Conservation (phyloP, 1,140 invertebrate genomes). For the Sycobia sp. region DNA sequence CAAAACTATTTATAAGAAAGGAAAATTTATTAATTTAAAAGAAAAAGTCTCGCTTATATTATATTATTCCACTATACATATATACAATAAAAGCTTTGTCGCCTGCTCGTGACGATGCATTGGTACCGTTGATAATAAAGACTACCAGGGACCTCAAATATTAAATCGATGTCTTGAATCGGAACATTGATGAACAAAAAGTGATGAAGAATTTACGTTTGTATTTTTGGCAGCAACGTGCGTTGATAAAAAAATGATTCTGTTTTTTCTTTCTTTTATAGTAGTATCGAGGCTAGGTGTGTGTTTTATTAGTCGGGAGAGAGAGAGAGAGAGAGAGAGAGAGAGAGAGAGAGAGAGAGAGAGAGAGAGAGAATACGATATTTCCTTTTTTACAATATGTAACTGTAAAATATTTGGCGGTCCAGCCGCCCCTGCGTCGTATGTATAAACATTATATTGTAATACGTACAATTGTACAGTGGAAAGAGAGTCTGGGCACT, state of each 20-base stretch:
- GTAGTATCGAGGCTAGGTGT: too few species aligned
- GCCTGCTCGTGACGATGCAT: conserved; percentile 4
- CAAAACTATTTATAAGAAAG: conserved; percentile 9
- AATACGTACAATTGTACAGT: neutral
- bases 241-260: neutral
- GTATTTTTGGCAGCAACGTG: neutral
- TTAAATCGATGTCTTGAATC: neutral
- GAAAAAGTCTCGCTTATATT: neutral
- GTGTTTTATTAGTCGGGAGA: neutral
- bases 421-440: too few species aligned
- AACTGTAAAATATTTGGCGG: too few species aligned
- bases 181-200: neutral
- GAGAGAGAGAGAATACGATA: too few species aligned
- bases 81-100: neutral
- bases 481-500: neutral
- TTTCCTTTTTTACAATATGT: neutral
- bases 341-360: too few species aligned
- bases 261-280: neutral
- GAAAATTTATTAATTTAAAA: neutral
- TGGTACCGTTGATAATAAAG: conserved; percentile 12
- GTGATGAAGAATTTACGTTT: neutral
- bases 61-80: neutral
- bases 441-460: neutral
- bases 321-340: too few species aligned
- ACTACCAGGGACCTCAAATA: conserved; percentile 20